These are phyloP conservation scores for Malurus leucopterus DNA, from an alignment of 2,797 vertebrate species.

Conservation along the genomic window DNA sequence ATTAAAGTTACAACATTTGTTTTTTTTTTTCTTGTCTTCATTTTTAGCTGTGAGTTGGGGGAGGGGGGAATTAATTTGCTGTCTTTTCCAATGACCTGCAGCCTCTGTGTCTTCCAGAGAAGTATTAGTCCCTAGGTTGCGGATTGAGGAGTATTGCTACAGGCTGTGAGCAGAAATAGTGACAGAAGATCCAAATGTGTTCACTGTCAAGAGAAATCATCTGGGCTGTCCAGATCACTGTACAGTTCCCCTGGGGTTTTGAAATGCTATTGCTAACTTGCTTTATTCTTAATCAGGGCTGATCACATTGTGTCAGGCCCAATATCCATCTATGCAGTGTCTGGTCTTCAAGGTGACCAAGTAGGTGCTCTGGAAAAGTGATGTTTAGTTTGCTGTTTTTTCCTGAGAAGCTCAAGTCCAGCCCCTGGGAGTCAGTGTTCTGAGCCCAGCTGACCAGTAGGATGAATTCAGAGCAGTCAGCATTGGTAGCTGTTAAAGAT, in stretches of 20 bases:
- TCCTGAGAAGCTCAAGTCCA: not conserved
- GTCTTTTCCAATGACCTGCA: not conserved
- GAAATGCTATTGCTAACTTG: not conserved
- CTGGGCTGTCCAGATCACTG: not conserved
- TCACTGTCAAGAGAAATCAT: not conserved
- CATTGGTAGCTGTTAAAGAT: not conserved
- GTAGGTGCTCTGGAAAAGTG: not conserved
- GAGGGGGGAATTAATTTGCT: not conserved
- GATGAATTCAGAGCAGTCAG: not conserved
- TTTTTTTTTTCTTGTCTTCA: not conserved
- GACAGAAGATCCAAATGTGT: not conserved
- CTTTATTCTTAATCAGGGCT: not conserved
- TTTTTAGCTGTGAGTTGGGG: not conserved
- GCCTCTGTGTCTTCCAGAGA: not conserved
- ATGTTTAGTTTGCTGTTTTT: not conserved
- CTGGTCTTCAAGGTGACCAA: not conserved
- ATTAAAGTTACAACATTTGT: not conserved
- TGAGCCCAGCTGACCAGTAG: not conserved
- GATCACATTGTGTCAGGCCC: not conserved
- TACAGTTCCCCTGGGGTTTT: not conserved
- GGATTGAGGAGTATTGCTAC: not conserved
- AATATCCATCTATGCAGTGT: not conserved
- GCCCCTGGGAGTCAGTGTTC: not conserved
- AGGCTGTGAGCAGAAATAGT: not conserved
- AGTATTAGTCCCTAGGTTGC: not conserved